Evolutionary conservation across 2,797 vertebrate genomes (phyloP).

Genomic region (Sebastes diploproa): DNA sequence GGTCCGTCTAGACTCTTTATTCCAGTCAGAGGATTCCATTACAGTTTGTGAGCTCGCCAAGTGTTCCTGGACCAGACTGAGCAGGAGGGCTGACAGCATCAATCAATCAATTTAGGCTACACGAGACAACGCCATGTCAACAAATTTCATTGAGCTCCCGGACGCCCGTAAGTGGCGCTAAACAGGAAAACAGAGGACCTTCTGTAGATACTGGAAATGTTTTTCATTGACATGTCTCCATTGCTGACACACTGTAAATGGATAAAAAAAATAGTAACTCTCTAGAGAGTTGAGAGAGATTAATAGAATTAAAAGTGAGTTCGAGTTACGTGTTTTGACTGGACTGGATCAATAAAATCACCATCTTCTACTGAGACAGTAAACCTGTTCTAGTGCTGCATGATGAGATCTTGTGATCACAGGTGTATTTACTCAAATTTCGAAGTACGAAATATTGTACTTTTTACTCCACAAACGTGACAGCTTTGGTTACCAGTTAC

Average conservation of each 20-base stretch:
- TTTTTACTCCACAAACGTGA: background rate
- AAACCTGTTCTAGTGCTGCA: background rate
- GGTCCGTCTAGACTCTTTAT: constrained; percentile 50
- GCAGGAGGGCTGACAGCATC: constrained; percentile 44
- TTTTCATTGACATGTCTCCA: background rate
- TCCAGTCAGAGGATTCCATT: constrained; percentile 60
- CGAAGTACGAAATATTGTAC: background rate
- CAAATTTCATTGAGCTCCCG: background rate
- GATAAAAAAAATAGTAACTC: background rate
- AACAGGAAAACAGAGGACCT: background rate
- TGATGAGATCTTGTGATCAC: background rate
- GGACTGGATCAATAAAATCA: background rate
- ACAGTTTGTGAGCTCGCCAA: constrained; percentile 39
- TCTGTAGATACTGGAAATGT: background rate
- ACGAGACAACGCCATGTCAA: constrained; percentile 33
- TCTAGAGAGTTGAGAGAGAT: background rate
- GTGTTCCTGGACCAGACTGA: constrained; percentile 30
- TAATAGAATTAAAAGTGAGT: background rate
- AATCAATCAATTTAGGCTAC: constrained; percentile 49
- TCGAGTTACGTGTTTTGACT: background rate
- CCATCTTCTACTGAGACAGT: background rate
- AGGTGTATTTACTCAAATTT: background rate
- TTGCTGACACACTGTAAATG: background rate
- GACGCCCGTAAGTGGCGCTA: background rate
- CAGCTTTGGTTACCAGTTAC: background rate